Evolutionary conservation across 2,113 vertebrate genomes (phyloP).

Genomic region (Poeciliopsis prolifica): DNA sequence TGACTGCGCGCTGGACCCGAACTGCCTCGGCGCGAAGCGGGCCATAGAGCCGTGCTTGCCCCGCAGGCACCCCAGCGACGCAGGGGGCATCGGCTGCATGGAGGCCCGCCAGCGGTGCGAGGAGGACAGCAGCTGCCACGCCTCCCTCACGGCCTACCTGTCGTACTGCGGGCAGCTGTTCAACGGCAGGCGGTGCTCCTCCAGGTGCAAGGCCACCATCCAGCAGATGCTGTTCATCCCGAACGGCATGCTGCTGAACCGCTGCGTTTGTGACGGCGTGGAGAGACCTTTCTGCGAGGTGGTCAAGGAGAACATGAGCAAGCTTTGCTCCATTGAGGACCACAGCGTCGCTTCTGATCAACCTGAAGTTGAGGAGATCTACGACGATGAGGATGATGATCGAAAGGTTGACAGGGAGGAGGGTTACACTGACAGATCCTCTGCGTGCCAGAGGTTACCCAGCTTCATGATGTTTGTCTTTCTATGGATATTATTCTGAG

Average conservation of each 20-base stretch:
- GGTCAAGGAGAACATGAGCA: conserved; percentile 84
- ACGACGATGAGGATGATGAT: conserved; percentile 79
- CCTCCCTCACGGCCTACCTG: conserved; percentile 78
- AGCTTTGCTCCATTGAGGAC: conserved; percentile 77
- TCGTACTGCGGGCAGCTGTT: conserved; percentile 84
- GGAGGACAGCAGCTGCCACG: conserved; percentile 74
- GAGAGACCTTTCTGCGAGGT: conserved; percentile 85
- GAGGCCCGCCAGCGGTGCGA: conserved; percentile 82
- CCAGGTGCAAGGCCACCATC: conserved; percentile 78
- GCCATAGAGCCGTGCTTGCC: conserved; percentile 83
- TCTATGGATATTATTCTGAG: conserved; percentile 55
- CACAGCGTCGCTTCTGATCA: conserved; percentile 58
- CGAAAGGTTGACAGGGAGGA: conserved; percentile 64
- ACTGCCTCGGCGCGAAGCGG: conserved; percentile 73
- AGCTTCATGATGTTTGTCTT: conserved; percentile 33
- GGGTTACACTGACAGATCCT: conserved; percentile 27
- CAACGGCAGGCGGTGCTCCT: conserved; percentile 81
- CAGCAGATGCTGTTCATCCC: conserved; percentile 81
- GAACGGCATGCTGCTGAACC: conserved; percentile 77
- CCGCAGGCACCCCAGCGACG: conserved; percentile 69
- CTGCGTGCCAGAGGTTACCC: conserved; percentile 29
- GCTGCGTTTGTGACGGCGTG: conserved; percentile 81
- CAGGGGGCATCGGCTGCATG: conserved; percentile 80
- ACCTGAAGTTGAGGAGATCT: conserved; percentile 68
- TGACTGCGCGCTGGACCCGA: conserved; percentile 76